Percentiles rank a stretch among this genome's conserved stretches.
Evolutionary conservation across 1,140 invertebrate genomes (phyloP).

Genomic region (Argopecten irradians): DNA sequence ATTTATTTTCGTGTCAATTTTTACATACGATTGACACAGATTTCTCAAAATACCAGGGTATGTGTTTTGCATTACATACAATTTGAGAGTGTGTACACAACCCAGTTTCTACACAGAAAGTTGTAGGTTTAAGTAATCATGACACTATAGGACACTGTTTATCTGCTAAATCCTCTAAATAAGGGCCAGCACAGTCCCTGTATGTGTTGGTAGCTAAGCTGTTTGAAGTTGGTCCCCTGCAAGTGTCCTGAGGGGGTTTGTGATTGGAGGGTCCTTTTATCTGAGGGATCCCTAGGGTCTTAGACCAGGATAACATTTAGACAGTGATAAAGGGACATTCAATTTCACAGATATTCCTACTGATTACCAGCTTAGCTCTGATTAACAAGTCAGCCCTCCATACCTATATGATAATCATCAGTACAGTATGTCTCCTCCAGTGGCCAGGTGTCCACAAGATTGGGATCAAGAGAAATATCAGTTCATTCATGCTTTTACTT

Average conservation of each 20-base stretch:
- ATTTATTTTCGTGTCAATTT: no score
- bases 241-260: background rate
- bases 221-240: conserved; percentile 13
- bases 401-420: background rate
- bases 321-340: conserved; percentile 3
- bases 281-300: conserved; percentile 4
- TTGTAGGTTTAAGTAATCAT: background rate
- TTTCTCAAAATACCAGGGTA: background rate
- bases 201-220: conserved; percentile 6
- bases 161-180: background rate
- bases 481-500: no score
- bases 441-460: no score
- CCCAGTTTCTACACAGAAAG: conserved; percentile 7
- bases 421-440: background rate
- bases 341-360: background rate
- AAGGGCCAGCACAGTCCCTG: background rate
- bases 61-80: background rate
- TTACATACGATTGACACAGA: background rate
- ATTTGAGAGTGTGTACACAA: background rate
- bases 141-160: background rate
- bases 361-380: background rate
- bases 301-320: background rate
- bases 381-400: background rate
- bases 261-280: conserved; percentile 3
- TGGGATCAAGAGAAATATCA: no score